These are phyloP conservation scores for Volucella inanis DNA, from an alignment of 2,888 invertebrate species.

Conservation along the genomic window DNA sequence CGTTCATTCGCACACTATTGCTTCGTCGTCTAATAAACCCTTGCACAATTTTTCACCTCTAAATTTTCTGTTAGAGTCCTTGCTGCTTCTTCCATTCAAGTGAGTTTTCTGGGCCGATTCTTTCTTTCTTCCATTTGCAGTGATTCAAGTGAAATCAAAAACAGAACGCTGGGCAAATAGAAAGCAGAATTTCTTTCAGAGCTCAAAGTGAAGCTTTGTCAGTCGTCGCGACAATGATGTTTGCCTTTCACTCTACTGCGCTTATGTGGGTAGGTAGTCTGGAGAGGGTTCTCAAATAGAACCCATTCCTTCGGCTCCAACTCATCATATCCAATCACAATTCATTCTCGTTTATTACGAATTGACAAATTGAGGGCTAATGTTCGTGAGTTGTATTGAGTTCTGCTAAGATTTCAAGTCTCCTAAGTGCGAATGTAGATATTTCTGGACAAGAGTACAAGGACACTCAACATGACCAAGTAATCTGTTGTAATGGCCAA, in stretches of 20 bases:
- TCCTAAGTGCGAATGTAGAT: background rate
- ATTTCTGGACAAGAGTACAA: slow-evolving; percentile 11
- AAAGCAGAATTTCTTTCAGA: slow-evolving; percentile 12
- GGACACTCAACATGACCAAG: slow-evolving; percentile 17
- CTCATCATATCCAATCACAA: background rate
- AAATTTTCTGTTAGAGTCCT: background rate
- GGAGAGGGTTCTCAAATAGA: background rate
- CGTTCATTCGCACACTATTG: slow-evolving; percentile 5
- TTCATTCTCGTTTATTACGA: slow-evolving; percentile 54
- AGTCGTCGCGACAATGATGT: slow-evolving; percentile 30
- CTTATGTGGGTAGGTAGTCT: background rate
- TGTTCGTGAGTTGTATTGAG: slow-evolving; percentile 14
- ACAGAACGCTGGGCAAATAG: slow-evolving; percentile 17
- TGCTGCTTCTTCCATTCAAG: slow-evolving; percentile 6
- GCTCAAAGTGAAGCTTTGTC: background rate
- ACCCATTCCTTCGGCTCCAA: background rate
- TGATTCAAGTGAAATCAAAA: slow-evolving; percentile 37
- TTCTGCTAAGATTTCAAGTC: background rate
- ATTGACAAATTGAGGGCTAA: slow-evolving; percentile 56
- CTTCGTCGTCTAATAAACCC: slow-evolving; percentile 47
- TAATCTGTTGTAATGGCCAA: slow-evolving; percentile 34
- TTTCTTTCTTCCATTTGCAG: slow-evolving; percentile 14
- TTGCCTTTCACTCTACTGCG: slow-evolving; percentile 29
- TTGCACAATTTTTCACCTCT: slow-evolving; percentile 36
- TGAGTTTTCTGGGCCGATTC: background rate